Conservation (phyloP, 2,797 vertebrate genomes). For the Bradypodion ventrale region DNA sequence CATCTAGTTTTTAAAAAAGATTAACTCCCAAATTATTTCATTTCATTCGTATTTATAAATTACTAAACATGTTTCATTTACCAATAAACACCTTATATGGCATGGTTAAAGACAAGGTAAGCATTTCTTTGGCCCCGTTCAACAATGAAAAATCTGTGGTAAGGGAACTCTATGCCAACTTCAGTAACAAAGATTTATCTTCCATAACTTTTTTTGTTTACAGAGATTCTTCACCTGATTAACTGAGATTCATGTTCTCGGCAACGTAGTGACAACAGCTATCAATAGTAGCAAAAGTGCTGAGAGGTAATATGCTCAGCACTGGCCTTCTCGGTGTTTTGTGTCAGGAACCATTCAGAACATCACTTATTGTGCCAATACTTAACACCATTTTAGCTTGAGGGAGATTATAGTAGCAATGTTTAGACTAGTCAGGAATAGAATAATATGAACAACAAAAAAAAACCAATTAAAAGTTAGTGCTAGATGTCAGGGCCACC, state of each 20-base stretch:
- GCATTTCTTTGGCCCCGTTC: too few relatives aligned
- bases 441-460: slow-evolving; percentile 21
- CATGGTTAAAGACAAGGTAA: too few relatives aligned
- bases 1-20: too few relatives aligned
- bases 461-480: too few relatives aligned
- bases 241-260: slow-evolving; percentile 50
- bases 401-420: slow-evolving; percentile 36
- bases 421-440: slow-evolving; percentile 27
- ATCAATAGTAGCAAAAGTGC: slow-evolving; percentile 41
- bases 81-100: too few relatives aligned
- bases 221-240: slow-evolving; percentile 50
- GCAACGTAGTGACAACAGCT: slow-evolving; percentile 45
- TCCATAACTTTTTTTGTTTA: slow-evolving; percentile 46
- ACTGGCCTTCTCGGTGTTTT: slow-evolving; percentile 28
- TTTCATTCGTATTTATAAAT: too few relatives aligned
- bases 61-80: too few relatives aligned
- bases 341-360: slow-evolving; percentile 41
- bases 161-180: slow-evolving; percentile 22
- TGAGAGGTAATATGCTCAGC: slow-evolving; percentile 14
- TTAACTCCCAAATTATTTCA: too few relatives aligned
- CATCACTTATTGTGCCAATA: slow-evolving; percentile 41
- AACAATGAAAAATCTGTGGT: too few relatives aligned
- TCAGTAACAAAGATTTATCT: slow-evolving; percentile 40
- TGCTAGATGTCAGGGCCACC: too few relatives aligned
- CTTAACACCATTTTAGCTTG: slow-evolving; percentile 38